Conservation (phyloP, 37 sponge, comb jelly and placozoan genomes). For the Axinella damicornis region DNA sequence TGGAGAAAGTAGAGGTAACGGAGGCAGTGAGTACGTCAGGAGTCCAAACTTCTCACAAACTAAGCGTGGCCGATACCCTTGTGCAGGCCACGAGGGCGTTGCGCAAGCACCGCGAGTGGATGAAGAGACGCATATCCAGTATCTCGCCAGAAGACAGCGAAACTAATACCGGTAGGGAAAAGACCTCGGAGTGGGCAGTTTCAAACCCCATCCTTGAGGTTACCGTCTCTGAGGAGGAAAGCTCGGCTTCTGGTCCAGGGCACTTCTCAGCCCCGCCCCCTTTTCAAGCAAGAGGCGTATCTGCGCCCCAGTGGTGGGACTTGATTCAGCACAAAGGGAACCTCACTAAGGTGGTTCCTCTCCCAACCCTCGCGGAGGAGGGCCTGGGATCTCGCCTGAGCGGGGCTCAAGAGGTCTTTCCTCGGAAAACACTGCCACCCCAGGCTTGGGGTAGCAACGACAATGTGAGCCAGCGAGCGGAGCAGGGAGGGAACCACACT, state of each 20-base stretch:
- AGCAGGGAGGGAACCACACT: no score
- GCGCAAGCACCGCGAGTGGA: slow-evolving; percentile 45
- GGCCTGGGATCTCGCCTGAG: no score
- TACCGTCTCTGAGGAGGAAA: neutral
- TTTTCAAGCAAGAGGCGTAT: neutral
- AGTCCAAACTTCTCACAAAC: neutral
- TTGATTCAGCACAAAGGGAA: no score
- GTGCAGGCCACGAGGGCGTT: slow-evolving; percentile 49
- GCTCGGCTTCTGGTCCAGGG: neutral
- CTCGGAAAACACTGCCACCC: neutral
- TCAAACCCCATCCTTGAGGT: no score
- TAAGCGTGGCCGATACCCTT: slow-evolving; percentile 35
- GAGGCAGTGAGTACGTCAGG: no score
- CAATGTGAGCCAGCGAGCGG: neutral
- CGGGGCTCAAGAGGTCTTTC: no score
- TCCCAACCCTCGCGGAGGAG: no score
- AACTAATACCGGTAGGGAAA: no score
- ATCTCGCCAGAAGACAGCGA: neutral
- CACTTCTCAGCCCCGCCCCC: slow-evolving; percentile 25
- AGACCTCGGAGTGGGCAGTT: no score
- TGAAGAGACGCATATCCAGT: slow-evolving; percentile 28
- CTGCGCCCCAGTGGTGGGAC: neutral
- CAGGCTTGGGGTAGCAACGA: neutral
- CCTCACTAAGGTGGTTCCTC: no score
- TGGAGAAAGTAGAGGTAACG: no score